Conservation (phyloP, 1,140 invertebrate species). For the Amyelois transitella region DNA sequence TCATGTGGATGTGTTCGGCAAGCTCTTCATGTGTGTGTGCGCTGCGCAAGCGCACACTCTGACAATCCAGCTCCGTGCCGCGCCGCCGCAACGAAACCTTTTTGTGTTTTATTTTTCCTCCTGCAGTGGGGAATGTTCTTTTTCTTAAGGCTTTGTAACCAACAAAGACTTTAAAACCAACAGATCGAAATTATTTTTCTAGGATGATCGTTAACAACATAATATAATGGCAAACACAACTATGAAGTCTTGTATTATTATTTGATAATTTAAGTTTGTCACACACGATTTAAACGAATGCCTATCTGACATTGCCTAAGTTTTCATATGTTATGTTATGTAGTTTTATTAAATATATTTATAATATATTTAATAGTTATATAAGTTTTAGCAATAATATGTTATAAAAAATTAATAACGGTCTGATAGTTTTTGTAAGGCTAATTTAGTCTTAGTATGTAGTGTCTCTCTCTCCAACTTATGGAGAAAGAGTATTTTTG, state of each 20-base stretch:
- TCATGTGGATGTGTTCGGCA: slow-evolving; percentile 42
- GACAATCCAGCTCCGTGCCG: slow-evolving; percentile 23
- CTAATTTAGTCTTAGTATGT: too few relatives aligned
- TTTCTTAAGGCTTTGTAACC: slow-evolving; percentile 17
- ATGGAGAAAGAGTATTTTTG: slow-evolving; percentile 9
- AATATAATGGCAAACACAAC: too few relatives aligned
- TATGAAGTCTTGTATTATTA: too few relatives aligned
- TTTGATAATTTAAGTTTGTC: too few relatives aligned
- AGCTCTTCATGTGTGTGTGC: slow-evolving; percentile 47
- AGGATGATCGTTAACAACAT: neutral
- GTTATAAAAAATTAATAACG: too few relatives aligned
- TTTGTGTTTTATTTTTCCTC: slow-evolving; percentile 70
- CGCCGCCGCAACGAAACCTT: slow-evolving; percentile 55
- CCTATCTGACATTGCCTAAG: too few relatives aligned
- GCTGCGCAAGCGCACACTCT: slow-evolving; percentile 38
- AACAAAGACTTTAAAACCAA: slow-evolving; percentile 25
- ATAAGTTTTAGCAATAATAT: too few relatives aligned
- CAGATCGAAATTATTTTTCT: slow-evolving; percentile 15
- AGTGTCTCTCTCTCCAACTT: slow-evolving; percentile 10
- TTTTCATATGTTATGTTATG: too few relatives aligned
- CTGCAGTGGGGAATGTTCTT: slow-evolving; percentile 31
- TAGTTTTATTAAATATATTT: too few relatives aligned
- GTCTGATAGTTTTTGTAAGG: too few relatives aligned
- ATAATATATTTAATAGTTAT: too few relatives aligned
- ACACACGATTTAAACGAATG: too few relatives aligned